Evolutionary conservation across 2,888 invertebrate species (phyloP).

Genomic region (Argyra leucocephala): DNA sequence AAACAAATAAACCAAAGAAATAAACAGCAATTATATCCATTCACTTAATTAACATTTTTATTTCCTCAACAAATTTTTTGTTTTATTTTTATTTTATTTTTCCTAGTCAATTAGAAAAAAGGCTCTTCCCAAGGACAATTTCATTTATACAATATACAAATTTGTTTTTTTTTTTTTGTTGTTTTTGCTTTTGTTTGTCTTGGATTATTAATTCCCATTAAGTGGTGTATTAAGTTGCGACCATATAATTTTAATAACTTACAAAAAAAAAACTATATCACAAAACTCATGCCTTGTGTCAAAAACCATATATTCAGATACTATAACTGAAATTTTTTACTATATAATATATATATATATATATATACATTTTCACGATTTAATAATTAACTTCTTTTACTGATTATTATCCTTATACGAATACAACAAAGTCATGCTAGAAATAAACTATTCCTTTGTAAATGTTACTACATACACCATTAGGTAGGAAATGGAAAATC

Average conservation of each 20-base stretch:
- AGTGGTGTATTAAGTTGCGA: background rate
- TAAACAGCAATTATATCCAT: conserved; percentile 3
- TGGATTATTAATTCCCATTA: background rate
- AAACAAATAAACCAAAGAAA: conserved; percentile 1
- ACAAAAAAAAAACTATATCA: no score
- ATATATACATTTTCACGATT: no score
- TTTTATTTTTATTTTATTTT: background rate
- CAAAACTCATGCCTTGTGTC: no score
- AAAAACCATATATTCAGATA: no score
- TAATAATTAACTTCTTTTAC: no score
- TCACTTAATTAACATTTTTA: conserved; percentile 1
- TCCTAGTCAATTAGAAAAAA: background rate
- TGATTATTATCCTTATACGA: no score
- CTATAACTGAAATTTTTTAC: no score
- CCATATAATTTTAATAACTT: background rate
- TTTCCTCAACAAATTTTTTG: background rate
- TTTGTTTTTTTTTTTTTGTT: background rate
- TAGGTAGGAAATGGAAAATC: no score
- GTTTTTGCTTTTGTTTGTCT: background rate
- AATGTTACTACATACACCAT: no score
- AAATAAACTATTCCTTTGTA: no score
- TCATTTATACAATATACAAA: background rate
- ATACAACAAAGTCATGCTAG: no score
- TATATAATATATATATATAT: no score
- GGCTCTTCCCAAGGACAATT: background rate